Percentiles rank a stretch among this genome's conserved stretches.
Evolutionary conservation across 2,888 invertebrate species (phyloP).

Genomic region (Cryptophagus acutangulus): DNA sequence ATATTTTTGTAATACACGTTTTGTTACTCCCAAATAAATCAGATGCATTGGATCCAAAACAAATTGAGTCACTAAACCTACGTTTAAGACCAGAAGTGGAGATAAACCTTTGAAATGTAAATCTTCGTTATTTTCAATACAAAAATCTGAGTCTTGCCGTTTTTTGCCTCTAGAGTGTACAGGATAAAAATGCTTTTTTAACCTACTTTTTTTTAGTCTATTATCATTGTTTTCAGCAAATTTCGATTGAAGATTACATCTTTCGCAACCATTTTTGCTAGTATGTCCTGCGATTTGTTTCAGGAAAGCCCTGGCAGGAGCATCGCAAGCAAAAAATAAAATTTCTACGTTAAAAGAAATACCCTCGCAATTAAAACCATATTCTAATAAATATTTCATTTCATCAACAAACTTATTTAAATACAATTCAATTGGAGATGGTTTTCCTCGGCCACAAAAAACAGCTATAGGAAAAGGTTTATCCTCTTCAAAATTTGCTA

Average conservation of each 20-base stretch:
- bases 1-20: conserved; percentile 11
- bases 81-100: conserved; percentile 5
- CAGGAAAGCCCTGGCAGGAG: conserved; percentile 6
- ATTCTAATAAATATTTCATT: conserved; percentile 3
- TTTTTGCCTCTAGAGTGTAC: neutral
- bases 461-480: conserved; percentile 9
- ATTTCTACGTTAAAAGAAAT: conserved; percentile 1
- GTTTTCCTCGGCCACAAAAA: conserved; percentile 12
- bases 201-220: too few species aligned
- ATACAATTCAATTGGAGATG: conserved; percentile 6
- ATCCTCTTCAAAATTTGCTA: conserved; percentile 6
- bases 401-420: conserved; percentile 5
- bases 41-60: conserved; percentile 15
- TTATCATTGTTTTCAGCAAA: conserved; percentile 3
- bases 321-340: conserved; percentile 6
- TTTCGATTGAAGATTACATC: conserved; percentile 7
- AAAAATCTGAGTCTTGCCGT: conserved; percentile 2
- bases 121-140: neutral
- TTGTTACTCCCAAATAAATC: conserved; percentile 12
- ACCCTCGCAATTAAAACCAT: neutral
- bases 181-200: conserved; percentile 1
- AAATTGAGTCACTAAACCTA: conserved; percentile 12
- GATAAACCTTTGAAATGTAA: conserved; percentile 1
- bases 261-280: conserved; percentile 8
- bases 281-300: conserved; percentile 6